A percentile compares a stretch with the other conserved stretches of the same genome.
These are phyloP conservation scores for Paedocypris micromegethes DNA, from an alignment of 2,797 vertebrate species.

Conservation along the genomic window DNA sequence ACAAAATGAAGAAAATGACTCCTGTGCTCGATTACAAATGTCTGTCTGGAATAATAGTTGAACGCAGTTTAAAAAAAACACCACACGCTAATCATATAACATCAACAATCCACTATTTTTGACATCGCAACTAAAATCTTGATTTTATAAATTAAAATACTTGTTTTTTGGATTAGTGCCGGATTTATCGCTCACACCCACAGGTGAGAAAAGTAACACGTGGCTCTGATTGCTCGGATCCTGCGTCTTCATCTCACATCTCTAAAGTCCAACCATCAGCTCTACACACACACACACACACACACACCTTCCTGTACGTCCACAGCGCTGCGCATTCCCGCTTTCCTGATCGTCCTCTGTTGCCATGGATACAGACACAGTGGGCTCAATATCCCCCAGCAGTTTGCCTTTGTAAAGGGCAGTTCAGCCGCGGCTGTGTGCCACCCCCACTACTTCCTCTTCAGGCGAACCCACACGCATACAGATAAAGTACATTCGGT, in stretches of 20 bases:
- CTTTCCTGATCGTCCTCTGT: constrained; percentile 65
- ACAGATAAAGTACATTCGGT: constrained; percentile 26
- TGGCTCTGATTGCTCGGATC: background rate
- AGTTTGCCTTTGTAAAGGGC: constrained; percentile 74
- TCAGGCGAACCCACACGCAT: constrained; percentile 29
- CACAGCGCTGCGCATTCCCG: constrained; percentile 60
- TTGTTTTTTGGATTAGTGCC: too few relatives aligned
- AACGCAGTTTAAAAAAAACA: too few relatives aligned
- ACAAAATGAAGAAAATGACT: too few relatives aligned
- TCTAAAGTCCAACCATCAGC: constrained; percentile 35
- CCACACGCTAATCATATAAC: too few relatives aligned
- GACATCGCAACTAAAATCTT: too few relatives aligned
- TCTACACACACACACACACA: constrained; percentile 32
- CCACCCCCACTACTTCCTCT: constrained; percentile 24
- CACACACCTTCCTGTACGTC: constrained; percentile 52
- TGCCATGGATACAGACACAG: constrained; percentile 76
- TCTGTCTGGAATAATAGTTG: too few relatives aligned
- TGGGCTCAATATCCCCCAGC: constrained; percentile 64
- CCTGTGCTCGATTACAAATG: too few relatives aligned
- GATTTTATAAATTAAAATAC: too few relatives aligned
- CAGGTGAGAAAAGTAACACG: too few relatives aligned
- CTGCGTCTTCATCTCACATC: background rate
- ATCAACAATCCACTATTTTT: too few relatives aligned
- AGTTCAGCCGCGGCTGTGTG: constrained; percentile 57
- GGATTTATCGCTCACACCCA: too few relatives aligned